phyloP scores from a whole-genome alignment of 2,797 vertebrate genomes.

The Oceanodroma leucorhoa region DNA sequence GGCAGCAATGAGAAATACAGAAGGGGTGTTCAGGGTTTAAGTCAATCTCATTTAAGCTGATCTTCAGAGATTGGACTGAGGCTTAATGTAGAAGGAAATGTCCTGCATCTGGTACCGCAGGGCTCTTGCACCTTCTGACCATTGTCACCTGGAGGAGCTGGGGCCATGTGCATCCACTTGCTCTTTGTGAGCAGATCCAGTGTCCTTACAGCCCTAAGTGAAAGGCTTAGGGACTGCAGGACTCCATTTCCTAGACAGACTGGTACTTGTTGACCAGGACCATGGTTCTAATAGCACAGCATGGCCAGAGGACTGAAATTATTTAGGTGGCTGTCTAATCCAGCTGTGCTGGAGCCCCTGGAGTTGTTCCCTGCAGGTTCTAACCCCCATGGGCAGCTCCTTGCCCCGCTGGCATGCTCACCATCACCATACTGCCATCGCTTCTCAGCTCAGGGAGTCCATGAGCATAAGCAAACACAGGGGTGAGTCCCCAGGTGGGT shows the following conservation, averaged over 20 bases:
- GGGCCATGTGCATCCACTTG: background rate
- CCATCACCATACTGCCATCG: accelerated
- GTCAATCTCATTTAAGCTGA: background rate
- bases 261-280: background rate
- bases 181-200: background rate
- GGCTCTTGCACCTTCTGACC: background rate
- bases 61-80: background rate
- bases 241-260: background rate
- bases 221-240: background rate
- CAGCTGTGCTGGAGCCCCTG: background rate
- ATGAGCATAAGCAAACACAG: background rate
- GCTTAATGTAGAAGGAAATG: background rate
- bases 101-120: background rate
- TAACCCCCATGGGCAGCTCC: background rate
- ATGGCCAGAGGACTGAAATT: background rate
- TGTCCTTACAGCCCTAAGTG: background rate
- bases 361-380: background rate
- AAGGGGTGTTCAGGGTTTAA: background rate
- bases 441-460: background rate
- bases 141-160: background rate
- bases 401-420: background rate
- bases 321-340: background rate
- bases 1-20: background rate
- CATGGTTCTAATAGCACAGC: background rate
- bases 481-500: background rate